These are phyloP conservation scores for Acheta domesticus DNA, from an alignment of 2,888 invertebrate species.

Conservation along the genomic window DNA sequence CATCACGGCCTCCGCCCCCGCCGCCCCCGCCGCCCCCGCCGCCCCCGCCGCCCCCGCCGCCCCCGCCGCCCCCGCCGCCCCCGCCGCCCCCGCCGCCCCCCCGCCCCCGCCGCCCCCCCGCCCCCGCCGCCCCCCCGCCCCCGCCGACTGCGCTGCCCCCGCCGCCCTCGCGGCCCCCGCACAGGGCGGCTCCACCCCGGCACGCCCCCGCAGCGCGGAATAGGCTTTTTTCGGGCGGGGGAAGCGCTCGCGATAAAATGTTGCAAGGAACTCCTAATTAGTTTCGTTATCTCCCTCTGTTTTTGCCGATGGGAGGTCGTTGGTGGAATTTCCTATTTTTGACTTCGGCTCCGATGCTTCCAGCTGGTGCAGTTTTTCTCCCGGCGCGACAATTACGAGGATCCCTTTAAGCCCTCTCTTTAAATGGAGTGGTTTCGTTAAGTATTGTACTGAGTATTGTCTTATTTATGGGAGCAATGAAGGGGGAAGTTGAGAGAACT, in stretches of 20 bases:
- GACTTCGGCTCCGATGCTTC: neutral
- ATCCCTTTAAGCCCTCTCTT: neutral
- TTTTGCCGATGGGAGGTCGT: slow-evolving; percentile 3
- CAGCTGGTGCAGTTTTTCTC: neutral
- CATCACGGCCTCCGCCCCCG: too few species aligned
- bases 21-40: too few species aligned
- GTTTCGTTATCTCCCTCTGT: slow-evolving; percentile 1
- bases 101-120: too few species aligned
- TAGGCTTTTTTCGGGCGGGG: neutral
- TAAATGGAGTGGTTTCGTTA: neutral
- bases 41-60: too few species aligned
- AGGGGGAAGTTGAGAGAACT: too few species aligned
- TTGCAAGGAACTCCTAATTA: slow-evolving; percentile 9
- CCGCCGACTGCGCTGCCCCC: too few species aligned
- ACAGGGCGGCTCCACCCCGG: too few species aligned
- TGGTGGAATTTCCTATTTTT: neutral
- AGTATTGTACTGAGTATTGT: neutral
- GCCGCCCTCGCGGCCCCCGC: too few species aligned
- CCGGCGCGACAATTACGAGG: neutral
- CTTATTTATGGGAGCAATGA: neutral
- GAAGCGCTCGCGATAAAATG: neutral
- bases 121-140: too few species aligned
- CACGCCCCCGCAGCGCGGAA: too few species aligned
- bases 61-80: too few species aligned
- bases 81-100: too few species aligned